These are phyloP conservation scores for Apamea monoglypha DNA, from an alignment of 2,888 invertebrate species.

Conservation along the genomic window DNA sequence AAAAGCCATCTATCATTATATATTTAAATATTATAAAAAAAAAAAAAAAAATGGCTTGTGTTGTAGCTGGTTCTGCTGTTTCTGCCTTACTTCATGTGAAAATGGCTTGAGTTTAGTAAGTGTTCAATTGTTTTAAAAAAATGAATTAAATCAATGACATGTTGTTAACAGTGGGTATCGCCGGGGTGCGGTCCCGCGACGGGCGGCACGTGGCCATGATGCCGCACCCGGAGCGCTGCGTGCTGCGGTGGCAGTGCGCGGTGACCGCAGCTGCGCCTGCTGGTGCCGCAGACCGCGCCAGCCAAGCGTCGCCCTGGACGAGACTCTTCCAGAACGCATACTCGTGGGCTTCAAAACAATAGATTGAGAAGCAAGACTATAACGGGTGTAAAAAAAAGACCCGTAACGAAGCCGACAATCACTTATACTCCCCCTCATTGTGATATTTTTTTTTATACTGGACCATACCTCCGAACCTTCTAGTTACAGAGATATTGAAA, in stretches of 20 bases:
- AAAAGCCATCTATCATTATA: background rate
- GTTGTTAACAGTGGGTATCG: constrained; percentile 92
- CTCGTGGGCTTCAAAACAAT: constrained; percentile 90
- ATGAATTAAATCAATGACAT: background rate
- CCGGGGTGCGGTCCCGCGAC: constrained; percentile 96
- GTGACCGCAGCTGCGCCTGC: constrained; percentile 67
- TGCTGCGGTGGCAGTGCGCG: constrained; percentile 97
- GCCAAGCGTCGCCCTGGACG: constrained; percentile 96
- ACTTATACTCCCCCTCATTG: background rate
- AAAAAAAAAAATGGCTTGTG: background rate
- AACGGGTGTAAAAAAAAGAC: background rate
- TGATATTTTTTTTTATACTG: background rate
- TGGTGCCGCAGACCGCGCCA: constrained; percentile 87
- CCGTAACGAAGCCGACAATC: background rate
- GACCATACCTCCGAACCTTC: background rate
- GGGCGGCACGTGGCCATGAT: constrained; percentile 99
- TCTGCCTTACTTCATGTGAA: too few relatives aligned
- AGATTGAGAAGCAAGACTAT: constrained; percentile 14
- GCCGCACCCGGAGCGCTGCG: constrained; percentile 99
- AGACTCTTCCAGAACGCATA: constrained; percentile 97
- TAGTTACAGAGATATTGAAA: background rate
- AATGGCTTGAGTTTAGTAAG: background rate
- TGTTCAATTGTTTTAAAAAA: background rate
- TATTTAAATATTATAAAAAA: background rate
- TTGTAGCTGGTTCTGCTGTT: background rate